phyloP scores from a whole-genome alignment of 2,797 vertebrate genomes.

The Taenioides sp. region DNA sequence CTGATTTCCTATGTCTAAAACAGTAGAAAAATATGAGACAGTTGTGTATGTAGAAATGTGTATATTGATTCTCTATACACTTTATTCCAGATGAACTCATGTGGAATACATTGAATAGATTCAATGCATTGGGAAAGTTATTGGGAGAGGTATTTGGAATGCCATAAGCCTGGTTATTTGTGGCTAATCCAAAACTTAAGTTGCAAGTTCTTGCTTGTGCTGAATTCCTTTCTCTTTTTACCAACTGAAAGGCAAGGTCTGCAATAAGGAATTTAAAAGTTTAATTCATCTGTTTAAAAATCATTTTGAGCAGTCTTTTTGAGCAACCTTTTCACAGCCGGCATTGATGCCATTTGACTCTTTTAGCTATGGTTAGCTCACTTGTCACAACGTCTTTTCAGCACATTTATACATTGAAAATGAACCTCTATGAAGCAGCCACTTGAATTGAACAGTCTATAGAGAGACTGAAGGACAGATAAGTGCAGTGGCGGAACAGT shows the following conservation, averaged over 20 bases:
- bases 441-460: conserved; percentile 66
- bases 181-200: conserved; percentile 53
- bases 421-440: conserved; percentile 59
- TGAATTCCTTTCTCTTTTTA: conserved; percentile 13
- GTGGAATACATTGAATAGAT: neutral
- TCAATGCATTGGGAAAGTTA: conserved; percentile 8
- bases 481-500: conserved; percentile 46
- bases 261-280: conserved; percentile 21
- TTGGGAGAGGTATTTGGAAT: conserved; percentile 27
- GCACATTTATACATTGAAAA: conserved; percentile 58
- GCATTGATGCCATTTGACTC: conserved; percentile 37
- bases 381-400: conserved; percentile 53
- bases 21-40: neutral
- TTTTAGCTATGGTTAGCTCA: conserved; percentile 33
- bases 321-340: conserved; percentile 16
- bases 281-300: conserved; percentile 1
- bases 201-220: conserved; percentile 20
- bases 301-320: conserved; percentile 35
- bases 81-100: neutral
- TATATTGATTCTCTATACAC: neutral
- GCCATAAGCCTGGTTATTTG: conserved; percentile 56
- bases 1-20: conserved; percentile 31
- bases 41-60: neutral
- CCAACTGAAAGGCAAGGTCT: conserved; percentile 38
- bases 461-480: conserved; percentile 48